Base-by-base conservation (phyloP, 2,888 invertebrate genomes). In the Ypsolopha sequella region DNA sequence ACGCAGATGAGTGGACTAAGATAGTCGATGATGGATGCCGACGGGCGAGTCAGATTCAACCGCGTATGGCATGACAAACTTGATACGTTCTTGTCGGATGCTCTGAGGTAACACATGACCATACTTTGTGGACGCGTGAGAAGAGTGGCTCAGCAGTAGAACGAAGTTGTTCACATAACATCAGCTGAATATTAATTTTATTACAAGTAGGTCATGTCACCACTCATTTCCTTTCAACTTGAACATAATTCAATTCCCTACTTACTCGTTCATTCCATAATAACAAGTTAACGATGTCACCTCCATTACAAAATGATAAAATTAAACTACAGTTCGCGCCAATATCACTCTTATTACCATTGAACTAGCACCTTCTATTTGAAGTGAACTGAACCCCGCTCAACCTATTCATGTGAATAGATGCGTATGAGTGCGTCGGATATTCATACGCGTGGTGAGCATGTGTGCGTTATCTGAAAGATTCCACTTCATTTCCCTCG, bases 401-500 rank as follows among this genome's bases (percentile, higher is more conserved):
- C 62, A 63, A 63, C 66, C 60, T 61, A 60, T 64, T 58, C 63
- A 62, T 53, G 54, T 52, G 39, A 24, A 24, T 14, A 33, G 51
- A 36, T 50, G 43, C 52, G 51, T 59, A 54, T 55, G 66, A 57
- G 60, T 58, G 55, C 41, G 51, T 51, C 51, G 49, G 51, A 47
- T 56, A 54, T 60, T 47, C 55, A 58, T 50, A 58, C 54, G 54
- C 24, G 34, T 55, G 56, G 55, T 63, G 65, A 61, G 59, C 55
- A 46, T 70, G 85, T 85, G 80, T 84, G 84, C 58, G 86, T 86
- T 86, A 86, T 86, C 86, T 74, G 76, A 68, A 78, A 81, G 80
- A 84, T 86, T 86, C 86, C 85, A 76, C 80, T 79, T 85, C 86
- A 85, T 85, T 86, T 84, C 80, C 85, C 79, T 60, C 80, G 76